Base-by-base conservation (phyloP, 1,140 invertebrate genomes). In the Cheumatopsyche charites region DNA sequence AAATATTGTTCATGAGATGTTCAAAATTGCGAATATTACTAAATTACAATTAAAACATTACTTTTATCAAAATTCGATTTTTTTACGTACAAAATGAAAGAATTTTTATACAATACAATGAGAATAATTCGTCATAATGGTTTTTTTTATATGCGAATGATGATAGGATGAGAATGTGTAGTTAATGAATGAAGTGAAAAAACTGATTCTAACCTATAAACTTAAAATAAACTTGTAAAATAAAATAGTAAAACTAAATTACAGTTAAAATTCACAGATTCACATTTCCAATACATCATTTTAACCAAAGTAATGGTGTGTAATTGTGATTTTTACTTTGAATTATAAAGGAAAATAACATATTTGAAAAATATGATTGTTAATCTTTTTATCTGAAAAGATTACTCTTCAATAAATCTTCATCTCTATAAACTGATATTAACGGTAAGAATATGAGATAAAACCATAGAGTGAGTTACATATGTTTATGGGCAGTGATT, bases 181-280 rank as follows among this genome's bases (percentile, higher is more conserved):
- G 55, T 55, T 15, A 55, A 62, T 43, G 55, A 62, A 62, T 70
- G 68, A 70, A 68, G 49, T 68, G 66, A 68, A 47, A 55, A 68
- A 68, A 41, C 68, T 62, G 29, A 61, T 42, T 58, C 74, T 75
- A 75, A 62, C 62, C 74, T 75, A 75, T 67, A 67, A 45, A 68
- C 71, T 73, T 71, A 58, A 58, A 58, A 47, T 25, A 58, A 25
- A 25, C 55, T 73, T 73, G 70, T 43, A 71, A 23, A 72, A 68
- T 70, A 75, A 75, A 75, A 75, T 71, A 71, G 65, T 71, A 69
- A 67, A 75, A 70, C 71, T 75, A 75, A 62, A 42, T 70, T 70
- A 67, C 62, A 62, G 70, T 72, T 61, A 72, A 67, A 63, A 74
- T 68, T 70, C 65, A 67, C 66, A 68, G 66, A 68, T 68, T 68